These are phyloP conservation scores for Cyphomyrus discorhynchus DNA, from an alignment of 2,113 vertebrate species.

Conservation along the genomic window DNA sequence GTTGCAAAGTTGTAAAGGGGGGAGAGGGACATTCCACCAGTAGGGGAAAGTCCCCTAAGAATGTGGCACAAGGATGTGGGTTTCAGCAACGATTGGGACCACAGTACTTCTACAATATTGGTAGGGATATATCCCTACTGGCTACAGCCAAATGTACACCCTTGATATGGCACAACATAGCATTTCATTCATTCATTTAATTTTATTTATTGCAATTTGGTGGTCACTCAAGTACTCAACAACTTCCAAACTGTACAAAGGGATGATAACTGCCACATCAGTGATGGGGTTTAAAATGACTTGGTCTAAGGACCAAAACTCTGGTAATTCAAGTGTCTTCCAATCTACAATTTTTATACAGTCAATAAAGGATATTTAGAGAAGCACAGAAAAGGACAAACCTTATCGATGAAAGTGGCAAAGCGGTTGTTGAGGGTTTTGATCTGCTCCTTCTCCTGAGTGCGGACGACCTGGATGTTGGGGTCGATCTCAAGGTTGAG, in stretches of 20 bases:
- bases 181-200: neutral
- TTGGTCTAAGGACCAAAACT: neutral
- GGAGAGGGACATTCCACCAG: neutral
- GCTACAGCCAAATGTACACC: neutral
- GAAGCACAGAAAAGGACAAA: slow-evolving; percentile 40
- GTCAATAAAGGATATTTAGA: neutral
- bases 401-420: slow-evolving; percentile 85
- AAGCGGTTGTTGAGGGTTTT: slow-evolving; percentile 83
- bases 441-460: slow-evolving; percentile 89
- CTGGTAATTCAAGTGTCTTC: neutral
- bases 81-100: neutral
- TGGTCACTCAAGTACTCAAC: neutral
- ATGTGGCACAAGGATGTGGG: neutral
- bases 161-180: neutral
- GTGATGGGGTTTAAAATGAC: neutral
- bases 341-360: neutral
- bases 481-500: slow-evolving; percentile 80
- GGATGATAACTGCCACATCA: neutral
- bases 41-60: neutral
- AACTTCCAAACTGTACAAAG: neutral
- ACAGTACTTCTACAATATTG: neutral
- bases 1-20: neutral
- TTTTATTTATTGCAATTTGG: neutral
- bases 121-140: neutral
- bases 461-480: slow-evolving; percentile 70